Base-by-base conservation (phyloP, 2,888 invertebrate genomes). In the Blera fallax region DNA sequence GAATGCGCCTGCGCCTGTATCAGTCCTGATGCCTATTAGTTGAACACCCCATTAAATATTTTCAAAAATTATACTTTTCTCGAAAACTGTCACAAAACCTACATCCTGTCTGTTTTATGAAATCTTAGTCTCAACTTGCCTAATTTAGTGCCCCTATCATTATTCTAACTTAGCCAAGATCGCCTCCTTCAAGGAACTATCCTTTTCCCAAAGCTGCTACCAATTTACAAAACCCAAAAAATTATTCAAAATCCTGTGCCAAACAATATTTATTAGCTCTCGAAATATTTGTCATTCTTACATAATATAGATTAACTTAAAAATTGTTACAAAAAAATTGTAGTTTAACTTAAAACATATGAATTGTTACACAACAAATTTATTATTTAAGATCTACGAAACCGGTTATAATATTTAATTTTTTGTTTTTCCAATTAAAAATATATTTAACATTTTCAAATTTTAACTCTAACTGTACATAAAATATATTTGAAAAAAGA, bases 271-370 rank as follows among this genome's bases (percentile, higher is more conserved):
- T 74, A 65, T 65, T 2, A 34, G 32, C 21, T 45, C 21, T 74
- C 34, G 37, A 65, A 56, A 16, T 34, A 65, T 56, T 60, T 56
- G 18, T 7, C 50, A 65, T 72, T 60, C 78, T 72, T 67, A 43
- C 32, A 77, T 50, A 62, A 64, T 40, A 34, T 56, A 78, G 27
- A 48, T 81, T 54, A 72, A 73, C 52, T 78, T 65, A 40, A 58
- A 72, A 60, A 45, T 62, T 83, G 83, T 83, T 83, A 34, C 60
- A 79, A 72, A 5, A 56, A 18, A 69, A 14, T 50, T 78, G 67
- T 83, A 73, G 60, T 73, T 77, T 60, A 52, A 65, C 18, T 21
- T 32, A 24, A 48, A 67, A 37, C 32, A 65, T 72, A 67, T 67
- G 27, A 60, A 77, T 58, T 78, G 78, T 83, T 78, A 70, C 5